Base-by-base conservation (phyloP, 2,888 invertebrate genomes). In the Drosophila melanocephala region DNA sequence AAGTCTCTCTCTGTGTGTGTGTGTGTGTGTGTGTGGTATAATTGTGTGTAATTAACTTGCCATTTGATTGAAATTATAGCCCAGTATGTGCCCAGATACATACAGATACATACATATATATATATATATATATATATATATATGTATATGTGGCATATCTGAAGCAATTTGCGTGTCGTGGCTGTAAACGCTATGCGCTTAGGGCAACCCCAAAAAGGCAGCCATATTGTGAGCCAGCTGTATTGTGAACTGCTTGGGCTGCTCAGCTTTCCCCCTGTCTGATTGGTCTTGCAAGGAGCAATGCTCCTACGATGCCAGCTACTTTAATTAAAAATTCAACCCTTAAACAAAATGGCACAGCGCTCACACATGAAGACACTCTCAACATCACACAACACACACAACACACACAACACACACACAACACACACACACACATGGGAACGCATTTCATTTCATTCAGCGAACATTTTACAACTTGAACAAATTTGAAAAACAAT, bases 401-500 rank as follows among this genome's bases (percentile, higher is more conserved):
- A 63, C 55, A 39, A 39, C 60, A 78, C 59, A 68, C 60, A 52
- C 73, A 76, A 63, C 37, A 57, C 53, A 63, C 59, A 51, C 51
- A 71, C 42, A 57, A 63, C 37, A 57, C 51, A 53, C 57, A 69
- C 19, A 55, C 51, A n/a, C 51, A 64, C 42, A 53, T 67, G 63
- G 19, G n/a, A 68, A 64, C 76, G 61, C 72, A 79, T 72, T 83
- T 81, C 63, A 73, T 76, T 83, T 81, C 76, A 73, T 76, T 81
- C 81, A 76, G 84, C 77, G 83, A 72, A 84, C 82, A 83, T 79
- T 90, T 88, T 89, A 89, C 91, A 87, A 83, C 77, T 90, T 77
- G 87, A 90, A 89, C 87, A 89, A 88, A 88, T 91, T 91, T 91
- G 90, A 91, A 92, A 92, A 92, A 92, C 92, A 92, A 92, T 92